phyloP scores from a whole-genome alignment of 92 coral and sea anemone species.

The Epizoanthus scotinus region DNA sequence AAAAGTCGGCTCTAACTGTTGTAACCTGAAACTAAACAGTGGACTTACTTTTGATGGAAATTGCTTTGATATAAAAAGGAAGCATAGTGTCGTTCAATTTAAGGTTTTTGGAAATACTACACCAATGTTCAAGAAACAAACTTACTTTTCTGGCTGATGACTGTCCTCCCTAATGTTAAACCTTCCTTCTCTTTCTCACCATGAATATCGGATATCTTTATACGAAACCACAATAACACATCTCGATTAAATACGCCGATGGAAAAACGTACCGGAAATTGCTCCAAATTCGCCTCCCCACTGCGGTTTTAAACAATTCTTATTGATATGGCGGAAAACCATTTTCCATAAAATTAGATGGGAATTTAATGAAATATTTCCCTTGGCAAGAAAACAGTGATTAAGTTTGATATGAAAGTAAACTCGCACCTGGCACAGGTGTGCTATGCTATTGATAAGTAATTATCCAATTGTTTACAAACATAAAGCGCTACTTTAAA shows the following conservation, averaged over 20 bases:
- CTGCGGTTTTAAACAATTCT: slow-evolving; percentile 27
- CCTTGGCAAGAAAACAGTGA: slow-evolving; percentile 6
- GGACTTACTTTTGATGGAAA: no score
- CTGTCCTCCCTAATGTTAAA: background rate
- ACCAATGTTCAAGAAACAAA: background rate
- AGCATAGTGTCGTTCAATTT: no score
- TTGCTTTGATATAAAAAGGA: no score
- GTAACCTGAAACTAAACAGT: no score
- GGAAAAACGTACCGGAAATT: slow-evolving; percentile 27
- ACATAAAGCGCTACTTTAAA: slow-evolving; percentile 10
- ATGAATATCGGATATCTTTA: background rate
- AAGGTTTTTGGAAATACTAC: no score
- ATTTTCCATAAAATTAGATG: slow-evolving; percentile 15
- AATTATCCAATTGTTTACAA: background rate
- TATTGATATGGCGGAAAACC: slow-evolving; percentile 25
- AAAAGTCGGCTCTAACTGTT: no score
- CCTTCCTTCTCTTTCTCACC: background rate
- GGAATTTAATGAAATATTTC: slow-evolving; percentile 23
- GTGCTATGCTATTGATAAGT: background rate
- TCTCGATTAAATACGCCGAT: slow-evolving; percentile 25
- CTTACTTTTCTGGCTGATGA: background rate
- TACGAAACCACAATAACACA: slow-evolving; percentile 1
- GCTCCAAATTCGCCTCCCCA: slow-evolving; percentile 19
- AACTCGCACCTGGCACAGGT: slow-evolving; percentile 28
- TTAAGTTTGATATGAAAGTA: slow-evolving; percentile 6